Conservation (phyloP, 2,797 vertebrate genomes). For the Mus spretus region DNA sequence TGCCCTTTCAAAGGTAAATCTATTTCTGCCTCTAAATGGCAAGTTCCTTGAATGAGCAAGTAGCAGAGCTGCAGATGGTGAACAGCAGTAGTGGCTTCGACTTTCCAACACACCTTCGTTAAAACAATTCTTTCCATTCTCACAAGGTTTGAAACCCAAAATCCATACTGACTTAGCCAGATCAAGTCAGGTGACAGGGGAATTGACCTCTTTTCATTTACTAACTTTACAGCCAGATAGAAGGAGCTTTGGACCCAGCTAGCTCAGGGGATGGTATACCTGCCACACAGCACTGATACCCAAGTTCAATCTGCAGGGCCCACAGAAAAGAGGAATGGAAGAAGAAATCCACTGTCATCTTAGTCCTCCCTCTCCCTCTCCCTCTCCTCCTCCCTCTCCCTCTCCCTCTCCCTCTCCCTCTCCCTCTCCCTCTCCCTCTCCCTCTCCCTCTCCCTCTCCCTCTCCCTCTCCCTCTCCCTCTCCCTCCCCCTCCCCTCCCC, state of each 20-base stretch:
- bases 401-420: too few relatives aligned
- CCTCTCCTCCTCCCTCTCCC: too few relatives aligned
- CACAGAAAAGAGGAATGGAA: neutral
- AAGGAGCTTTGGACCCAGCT: neutral
- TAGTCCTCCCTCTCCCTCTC: too few relatives aligned
- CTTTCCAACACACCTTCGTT: constrained; percentile 95
- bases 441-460: rapidly evolving
- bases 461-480: rapidly evolving
- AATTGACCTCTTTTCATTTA: constrained; percentile 94
- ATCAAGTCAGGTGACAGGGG: constrained; percentile 94
- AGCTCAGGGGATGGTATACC: neutral
- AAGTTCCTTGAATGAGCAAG: constrained; percentile 86
- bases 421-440: too few relatives aligned
- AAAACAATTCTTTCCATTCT: constrained; percentile 97
- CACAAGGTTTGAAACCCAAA: constrained; percentile 96
- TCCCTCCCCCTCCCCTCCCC: too few relatives aligned
- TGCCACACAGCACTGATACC: neutral
- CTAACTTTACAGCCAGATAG: constrained; percentile 92
- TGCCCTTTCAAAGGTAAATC: constrained; percentile 94
- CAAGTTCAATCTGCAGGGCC: neutral
- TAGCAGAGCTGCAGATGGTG: constrained; percentile 93
- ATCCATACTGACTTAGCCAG: constrained; percentile 95
- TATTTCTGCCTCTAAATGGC: constrained; percentile 89
- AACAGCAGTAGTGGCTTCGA: constrained; percentile 93
- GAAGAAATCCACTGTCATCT: too few relatives aligned